phyloP scores from a whole-genome alignment of 2,888 invertebrate genomes.

The Asteroscopus sphinx region DNA sequence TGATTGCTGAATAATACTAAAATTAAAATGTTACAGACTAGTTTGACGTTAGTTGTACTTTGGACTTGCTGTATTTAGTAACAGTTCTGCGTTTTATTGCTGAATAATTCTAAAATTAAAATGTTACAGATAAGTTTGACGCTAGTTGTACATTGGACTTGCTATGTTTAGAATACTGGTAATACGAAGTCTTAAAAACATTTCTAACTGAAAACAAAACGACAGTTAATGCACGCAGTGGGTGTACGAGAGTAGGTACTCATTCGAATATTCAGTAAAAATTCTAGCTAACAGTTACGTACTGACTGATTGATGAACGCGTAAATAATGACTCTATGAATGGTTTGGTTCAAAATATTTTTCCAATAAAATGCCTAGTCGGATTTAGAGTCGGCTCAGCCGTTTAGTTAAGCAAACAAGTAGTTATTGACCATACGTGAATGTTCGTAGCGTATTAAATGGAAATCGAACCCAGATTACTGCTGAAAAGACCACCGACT shows the following conservation, averaged over 20 bases:
- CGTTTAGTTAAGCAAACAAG: background rate
- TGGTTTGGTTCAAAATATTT: slow-evolving; percentile 19
- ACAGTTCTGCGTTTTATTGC: background rate
- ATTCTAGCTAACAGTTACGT: slow-evolving; percentile 25
- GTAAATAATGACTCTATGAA: slow-evolving; percentile 41
- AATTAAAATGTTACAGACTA: too few species aligned
- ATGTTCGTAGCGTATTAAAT: too few species aligned
- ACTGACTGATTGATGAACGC: slow-evolving; percentile 44
- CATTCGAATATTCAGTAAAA: slow-evolving; percentile 30
- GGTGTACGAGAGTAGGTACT: slow-evolving; percentile 2
- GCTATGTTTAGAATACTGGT: background rate
- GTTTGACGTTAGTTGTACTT: too few species aligned
- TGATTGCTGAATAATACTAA: background rate
- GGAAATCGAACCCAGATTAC: too few species aligned
- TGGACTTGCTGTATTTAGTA: background rate
- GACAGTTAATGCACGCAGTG: too few species aligned
- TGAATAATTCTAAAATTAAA: background rate
- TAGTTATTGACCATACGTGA: background rate
- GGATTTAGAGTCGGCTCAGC: background rate
- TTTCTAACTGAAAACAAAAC: slow-evolving; percentile 2
- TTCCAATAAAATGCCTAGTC: slow-evolving; percentile 8
- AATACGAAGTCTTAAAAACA: background rate
- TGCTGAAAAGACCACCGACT: too few species aligned
- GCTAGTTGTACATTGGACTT: background rate
- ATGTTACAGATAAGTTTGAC: too few species aligned